phyloP scores from a whole-genome alignment of 2,888 invertebrate genomes.

The Eucera pruinosa region DNA sequence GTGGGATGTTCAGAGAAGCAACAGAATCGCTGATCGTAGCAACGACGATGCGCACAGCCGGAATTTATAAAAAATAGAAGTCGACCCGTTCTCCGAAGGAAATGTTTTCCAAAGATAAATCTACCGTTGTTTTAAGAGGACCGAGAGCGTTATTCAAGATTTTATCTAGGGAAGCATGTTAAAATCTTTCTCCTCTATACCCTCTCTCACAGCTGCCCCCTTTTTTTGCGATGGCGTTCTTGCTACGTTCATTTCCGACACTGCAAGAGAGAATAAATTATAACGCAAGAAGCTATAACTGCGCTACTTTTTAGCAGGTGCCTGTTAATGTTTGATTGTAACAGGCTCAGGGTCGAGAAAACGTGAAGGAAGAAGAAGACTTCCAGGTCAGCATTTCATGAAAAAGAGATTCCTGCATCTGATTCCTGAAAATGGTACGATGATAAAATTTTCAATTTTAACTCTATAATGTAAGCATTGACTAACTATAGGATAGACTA shows the following conservation, averaged over 20 bases:
- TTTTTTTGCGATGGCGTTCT: constrained; percentile 1
- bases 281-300: not conserved
- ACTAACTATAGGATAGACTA: no score
- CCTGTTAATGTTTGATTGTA: constrained; percentile 31
- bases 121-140: constrained; percentile 24
- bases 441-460: not conserved
- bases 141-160: constrained; percentile 28
- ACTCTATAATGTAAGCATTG: no score
- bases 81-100: not conserved
- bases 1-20: not conserved
- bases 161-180: constrained; percentile 11
- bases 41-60: no score
- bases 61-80: constrained; percentile 26
- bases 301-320: not conserved
- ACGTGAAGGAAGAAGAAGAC: not conserved
- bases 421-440: not conserved
- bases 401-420: not conserved
- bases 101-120: constrained; percentile 26
- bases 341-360: not conserved
- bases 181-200: not conserved
- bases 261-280: constrained; percentile 29
- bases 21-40: not conserved
- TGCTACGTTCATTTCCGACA: constrained; percentile 10
- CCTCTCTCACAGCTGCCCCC: not conserved
- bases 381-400: not conserved